phyloP scores from a whole-genome alignment of 2,113 vertebrate species.

The Embiotoca jacksoni region DNA sequence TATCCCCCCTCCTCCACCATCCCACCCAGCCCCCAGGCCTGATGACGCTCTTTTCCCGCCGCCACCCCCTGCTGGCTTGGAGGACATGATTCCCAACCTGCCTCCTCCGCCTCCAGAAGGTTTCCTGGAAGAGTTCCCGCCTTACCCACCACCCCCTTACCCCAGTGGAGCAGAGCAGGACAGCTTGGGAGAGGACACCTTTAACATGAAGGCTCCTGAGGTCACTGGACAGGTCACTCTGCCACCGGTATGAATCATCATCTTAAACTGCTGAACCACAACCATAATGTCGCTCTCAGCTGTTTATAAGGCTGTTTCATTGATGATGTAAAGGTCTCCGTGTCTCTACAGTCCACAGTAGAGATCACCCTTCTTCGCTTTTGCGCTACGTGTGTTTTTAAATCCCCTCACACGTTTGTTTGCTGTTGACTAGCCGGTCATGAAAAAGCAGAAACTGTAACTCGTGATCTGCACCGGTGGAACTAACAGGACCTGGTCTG shows the following conservation, averaged over 20 bases:
- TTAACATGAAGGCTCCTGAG: slow-evolving; percentile 93
- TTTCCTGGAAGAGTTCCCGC: slow-evolving; percentile 95
- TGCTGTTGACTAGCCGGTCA: slow-evolving; percentile 10
- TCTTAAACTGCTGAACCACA: background rate
- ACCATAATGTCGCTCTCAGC: background rate
- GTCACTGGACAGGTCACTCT: slow-evolving; percentile 93
- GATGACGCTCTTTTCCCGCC: slow-evolving; percentile 71
- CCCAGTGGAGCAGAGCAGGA: slow-evolving; percentile 93
- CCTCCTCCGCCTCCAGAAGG: slow-evolving; percentile 85
- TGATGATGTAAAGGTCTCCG: background rate
- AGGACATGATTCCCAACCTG: slow-evolving; percentile 76
- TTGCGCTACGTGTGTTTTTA: slow-evolving; percentile 14
- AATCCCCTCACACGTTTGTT: slow-evolving; percentile 42
- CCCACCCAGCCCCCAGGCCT: slow-evolving; percentile 82
- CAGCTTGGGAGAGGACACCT: slow-evolving; percentile 87
- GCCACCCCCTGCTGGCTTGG: slow-evolving; percentile 32
- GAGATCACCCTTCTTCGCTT: slow-evolving; percentile 21
- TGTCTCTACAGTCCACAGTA: background rate
- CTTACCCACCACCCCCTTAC: slow-evolving; percentile 95
- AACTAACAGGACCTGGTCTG: slow-evolving; percentile 28
- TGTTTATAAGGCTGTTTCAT: background rate
- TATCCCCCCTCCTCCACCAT: slow-evolving; percentile 77
- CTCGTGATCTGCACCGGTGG: too few species aligned
- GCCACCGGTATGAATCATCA: slow-evolving; percentile 86
- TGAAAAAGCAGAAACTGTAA: background rate